Evolutionary conservation across 2,888 invertebrate genomes (phyloP).

Genomic region (Nemurella pictetii): DNA sequence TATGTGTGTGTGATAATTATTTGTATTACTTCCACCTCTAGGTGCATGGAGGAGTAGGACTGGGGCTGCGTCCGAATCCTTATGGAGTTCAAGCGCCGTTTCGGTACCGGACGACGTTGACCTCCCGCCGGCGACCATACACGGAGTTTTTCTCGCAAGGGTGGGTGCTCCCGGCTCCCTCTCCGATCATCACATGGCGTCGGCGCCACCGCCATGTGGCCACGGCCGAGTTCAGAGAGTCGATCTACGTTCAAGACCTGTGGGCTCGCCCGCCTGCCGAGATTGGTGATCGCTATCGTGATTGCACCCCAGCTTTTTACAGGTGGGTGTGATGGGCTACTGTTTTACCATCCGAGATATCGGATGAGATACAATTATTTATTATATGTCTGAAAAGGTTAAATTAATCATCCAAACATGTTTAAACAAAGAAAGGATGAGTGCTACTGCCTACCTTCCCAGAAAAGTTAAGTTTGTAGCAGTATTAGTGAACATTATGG

Average conservation of each 20-base stretch:
- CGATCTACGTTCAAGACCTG: slow-evolving; percentile 74
- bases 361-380: not conserved
- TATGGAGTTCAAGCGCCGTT: not conserved
- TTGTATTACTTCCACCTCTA: too few relatives aligned
- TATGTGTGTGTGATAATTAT: too few relatives aligned
- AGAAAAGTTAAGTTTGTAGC: too few relatives aligned
- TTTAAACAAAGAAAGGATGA: too few relatives aligned
- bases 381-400: too few relatives aligned
- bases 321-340: slow-evolving; percentile 56
- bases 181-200: not conserved
- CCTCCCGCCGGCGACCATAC: not conserved
- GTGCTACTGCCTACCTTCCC: too few relatives aligned
- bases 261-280: slow-evolving; percentile 74
- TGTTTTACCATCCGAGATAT: not conserved
- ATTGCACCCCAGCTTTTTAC: slow-evolving; percentile 74
- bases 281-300: slow-evolving; percentile 70
- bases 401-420: too few relatives aligned
- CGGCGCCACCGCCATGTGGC: slow-evolving; percentile 19
- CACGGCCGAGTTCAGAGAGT: slow-evolving; percentile 59
- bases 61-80: too few relatives aligned
- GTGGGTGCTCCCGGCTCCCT: not conserved
- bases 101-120: not conserved
- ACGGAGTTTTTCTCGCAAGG: not conserved
- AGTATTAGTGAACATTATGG: too few relatives aligned
- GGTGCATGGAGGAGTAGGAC: too few relatives aligned